phyloP scores from a whole-genome alignment of 2,113 vertebrate species.

The Saiga tatarica region DNA sequence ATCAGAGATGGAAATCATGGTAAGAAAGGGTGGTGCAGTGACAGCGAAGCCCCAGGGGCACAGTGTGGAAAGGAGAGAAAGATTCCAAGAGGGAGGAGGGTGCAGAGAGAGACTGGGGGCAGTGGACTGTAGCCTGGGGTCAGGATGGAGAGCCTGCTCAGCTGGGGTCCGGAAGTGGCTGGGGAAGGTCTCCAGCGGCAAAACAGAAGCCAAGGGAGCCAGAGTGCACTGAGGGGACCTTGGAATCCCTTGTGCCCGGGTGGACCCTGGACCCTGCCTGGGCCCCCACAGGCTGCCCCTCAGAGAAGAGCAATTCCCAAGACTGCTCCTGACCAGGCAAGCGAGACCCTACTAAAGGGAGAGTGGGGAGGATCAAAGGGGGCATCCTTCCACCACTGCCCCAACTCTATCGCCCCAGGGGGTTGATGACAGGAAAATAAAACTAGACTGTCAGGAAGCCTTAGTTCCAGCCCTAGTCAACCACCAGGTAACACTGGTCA shows the following conservation, averaged over 20 bases:
- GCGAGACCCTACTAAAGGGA: neutral
- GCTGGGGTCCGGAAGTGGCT: neutral
- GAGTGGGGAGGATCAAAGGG: neutral
- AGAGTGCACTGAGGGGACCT: neutral
- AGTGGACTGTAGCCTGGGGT: neutral
- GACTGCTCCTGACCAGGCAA: neutral
- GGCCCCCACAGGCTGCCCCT: neutral
- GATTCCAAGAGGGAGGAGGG: neutral
- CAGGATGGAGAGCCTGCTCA: neutral
- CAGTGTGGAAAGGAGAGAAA: neutral
- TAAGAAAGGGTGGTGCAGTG: neutral
- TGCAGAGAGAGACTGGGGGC: neutral
- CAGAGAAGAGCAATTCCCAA: neutral
- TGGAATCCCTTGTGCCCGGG: neutral
- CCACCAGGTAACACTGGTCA: neutral
- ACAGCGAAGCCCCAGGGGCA: neutral
- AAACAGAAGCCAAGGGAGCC: neutral
- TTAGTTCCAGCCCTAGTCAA: neutral
- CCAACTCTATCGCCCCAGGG: neutral
- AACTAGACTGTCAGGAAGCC: neutral
- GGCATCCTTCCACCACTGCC: too few species aligned
- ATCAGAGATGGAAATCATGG: neutral
- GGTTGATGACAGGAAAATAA: neutral
- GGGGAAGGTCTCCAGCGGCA: neutral
- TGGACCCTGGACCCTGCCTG: neutral